Conservation (phyloP, 92 coral and sea anemone genomes). For the Diadumene lineata region DNA sequence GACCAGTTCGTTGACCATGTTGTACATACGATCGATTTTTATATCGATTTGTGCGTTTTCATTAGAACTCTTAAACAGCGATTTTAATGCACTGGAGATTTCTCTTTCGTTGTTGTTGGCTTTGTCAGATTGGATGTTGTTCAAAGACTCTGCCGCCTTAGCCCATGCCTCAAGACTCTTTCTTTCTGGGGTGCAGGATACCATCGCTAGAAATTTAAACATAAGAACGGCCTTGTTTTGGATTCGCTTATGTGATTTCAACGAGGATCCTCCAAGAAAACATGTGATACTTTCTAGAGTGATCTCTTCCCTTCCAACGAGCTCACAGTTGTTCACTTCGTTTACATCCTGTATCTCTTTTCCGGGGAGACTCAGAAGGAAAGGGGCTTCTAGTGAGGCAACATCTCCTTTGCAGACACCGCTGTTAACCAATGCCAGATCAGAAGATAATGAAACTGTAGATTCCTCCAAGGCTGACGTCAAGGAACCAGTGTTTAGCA, state of each 20-base stretch:
- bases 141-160: constrained; percentile 57
- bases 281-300: constrained; percentile 62
- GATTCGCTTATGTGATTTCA: constrained; percentile 43
- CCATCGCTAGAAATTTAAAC: constrained; percentile 54
- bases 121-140: constrained; percentile 45
- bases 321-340: constrained; percentile 48
- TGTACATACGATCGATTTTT: constrained; percentile 48
- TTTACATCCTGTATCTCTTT: constrained; percentile 49
- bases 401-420: constrained; percentile 59
- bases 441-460: constrained; percentile 42
- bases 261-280: constrained; percentile 64
- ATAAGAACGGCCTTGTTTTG: constrained; percentile 51
- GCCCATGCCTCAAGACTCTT: constrained; percentile 64
- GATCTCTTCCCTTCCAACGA: constrained; percentile 50
- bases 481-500: constrained; percentile 59
- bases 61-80: constrained; percentile 29
- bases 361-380: constrained; percentile 56
- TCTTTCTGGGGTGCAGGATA: constrained; percentile 56
- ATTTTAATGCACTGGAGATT: constrained; percentile 20
- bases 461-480: constrained; percentile 42
- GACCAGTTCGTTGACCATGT: constrained; percentile 54
- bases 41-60: constrained; percentile 42
- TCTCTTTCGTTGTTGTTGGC: constrained; percentile 22
- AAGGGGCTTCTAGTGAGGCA: constrained; percentile 60
- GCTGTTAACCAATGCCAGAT: constrained; percentile 64